Evolutionary conservation across 2,797 vertebrate species (phyloP).

Genomic region (Erethizon dorsatum): DNA sequence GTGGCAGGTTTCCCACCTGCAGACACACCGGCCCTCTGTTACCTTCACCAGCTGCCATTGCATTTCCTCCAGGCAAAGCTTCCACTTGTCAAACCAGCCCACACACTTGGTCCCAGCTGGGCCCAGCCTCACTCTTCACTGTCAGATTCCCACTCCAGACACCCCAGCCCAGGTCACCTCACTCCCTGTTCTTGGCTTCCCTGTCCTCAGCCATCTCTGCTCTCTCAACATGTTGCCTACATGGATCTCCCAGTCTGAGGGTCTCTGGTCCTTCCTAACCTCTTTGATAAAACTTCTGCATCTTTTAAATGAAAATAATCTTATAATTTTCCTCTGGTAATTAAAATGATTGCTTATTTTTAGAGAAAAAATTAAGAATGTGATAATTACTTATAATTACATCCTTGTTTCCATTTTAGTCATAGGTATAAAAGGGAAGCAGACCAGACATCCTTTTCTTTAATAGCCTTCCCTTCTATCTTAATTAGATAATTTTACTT

Average conservation of each 20-base stretch:
- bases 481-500: neutral
- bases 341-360: neutral
- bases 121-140: neutral
- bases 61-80: neutral
- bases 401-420: neutral
- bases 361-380: neutral
- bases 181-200: neutral
- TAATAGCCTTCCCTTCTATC: neutral
- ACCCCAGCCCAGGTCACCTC: neutral
- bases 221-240: accelerated
- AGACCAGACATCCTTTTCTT: neutral
- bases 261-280: neutral
- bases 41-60: neutral
- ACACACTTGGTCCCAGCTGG: neutral
- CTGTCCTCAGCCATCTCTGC: neutral
- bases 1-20: constrained; percentile 93
- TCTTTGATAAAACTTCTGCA: neutral
- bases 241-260: neutral
- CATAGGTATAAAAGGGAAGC: neutral
- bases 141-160: too few species aligned
- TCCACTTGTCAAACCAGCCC: neutral
- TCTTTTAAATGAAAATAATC: neutral
- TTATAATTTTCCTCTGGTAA: neutral
- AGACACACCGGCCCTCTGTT: neutral
- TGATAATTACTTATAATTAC: neutral